A percentile compares a stretch with the other conserved stretches of the same genome.
phyloP scores from a whole-genome alignment of 1,140 invertebrate genomes.

The Diabrotica virgifera region DNA sequence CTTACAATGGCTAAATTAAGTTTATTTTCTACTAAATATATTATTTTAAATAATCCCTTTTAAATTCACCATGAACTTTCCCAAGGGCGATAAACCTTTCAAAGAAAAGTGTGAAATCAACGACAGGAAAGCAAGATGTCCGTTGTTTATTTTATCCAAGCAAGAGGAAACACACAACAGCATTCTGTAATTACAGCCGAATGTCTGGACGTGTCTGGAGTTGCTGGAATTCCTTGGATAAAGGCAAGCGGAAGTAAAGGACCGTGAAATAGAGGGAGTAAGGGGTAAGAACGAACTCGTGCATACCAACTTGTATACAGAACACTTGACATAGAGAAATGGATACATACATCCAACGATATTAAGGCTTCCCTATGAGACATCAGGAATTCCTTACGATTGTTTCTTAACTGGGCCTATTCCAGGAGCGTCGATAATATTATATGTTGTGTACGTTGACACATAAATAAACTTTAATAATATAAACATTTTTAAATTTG shows the following conservation, averaged over 20 bases:
- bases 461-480: no score
- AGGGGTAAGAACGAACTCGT: constrained; percentile 32
- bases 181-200: constrained; percentile 39
- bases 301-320: constrained; percentile 33
- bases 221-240: constrained; percentile 33
- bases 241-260: background rate
- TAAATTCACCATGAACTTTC: background rate
- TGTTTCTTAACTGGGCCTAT: constrained; percentile 32
- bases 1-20: no score
- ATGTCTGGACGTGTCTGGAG: constrained; percentile 42
- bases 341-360: constrained; percentile 42
- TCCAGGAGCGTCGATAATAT: constrained; percentile 10
- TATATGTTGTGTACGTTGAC: no score
- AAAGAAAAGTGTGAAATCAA: constrained; percentile 1
- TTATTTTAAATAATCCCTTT: no score
- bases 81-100: background rate
- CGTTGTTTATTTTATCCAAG: constrained; percentile 36
- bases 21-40: no score
- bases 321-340: constrained; percentile 40
- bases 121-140: constrained; percentile 11
- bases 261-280: constrained; percentile 23
- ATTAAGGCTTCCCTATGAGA: constrained; percentile 39
- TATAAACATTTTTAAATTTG: no score
- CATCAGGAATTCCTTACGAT: constrained; percentile 35
- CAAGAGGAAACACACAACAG: constrained; percentile 33